Evolutionary conservation across 2,113 vertebrate genomes (phyloP).

Genomic region (Apteryx mantelli): DNA sequence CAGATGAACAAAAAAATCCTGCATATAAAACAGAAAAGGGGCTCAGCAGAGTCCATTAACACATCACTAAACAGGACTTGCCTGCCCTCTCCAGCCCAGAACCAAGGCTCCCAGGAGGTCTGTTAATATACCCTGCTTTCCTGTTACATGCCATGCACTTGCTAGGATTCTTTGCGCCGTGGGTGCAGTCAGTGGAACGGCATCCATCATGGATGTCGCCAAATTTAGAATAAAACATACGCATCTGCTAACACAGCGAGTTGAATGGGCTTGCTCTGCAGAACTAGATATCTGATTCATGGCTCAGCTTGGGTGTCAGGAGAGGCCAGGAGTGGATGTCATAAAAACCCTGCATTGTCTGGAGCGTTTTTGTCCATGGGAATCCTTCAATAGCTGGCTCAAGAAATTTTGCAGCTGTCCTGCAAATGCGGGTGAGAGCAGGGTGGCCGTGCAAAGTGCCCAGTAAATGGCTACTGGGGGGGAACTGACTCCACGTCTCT

Average conservation of each 20-base stretch:
- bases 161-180: not conserved
- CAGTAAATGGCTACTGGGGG: not conserved
- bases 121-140: not conserved
- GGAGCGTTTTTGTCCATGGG: not conserved
- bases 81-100: not conserved
- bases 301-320: slow-evolving; percentile 3
- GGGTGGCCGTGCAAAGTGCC: not conserved
- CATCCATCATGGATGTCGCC: not conserved
- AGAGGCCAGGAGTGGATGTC: slow-evolving; percentile 38
- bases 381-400: slow-evolving; percentile 40
- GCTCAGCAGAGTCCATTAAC: not conserved
- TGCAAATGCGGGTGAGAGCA: not conserved
- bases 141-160: not conserved
- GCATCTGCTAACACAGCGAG: not conserved
- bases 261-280: not conserved
- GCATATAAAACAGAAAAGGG: not conserved
- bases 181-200: rapidly evolving
- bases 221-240: not conserved
- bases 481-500: not conserved
- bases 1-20: not conserved
- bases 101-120: not conserved
- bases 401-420: slow-evolving; percentile 12
- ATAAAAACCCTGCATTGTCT: slow-evolving; percentile 5
- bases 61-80: not conserved
- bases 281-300: not conserved